A percentile compares a stretch with the other conserved stretches of the same genome.
phyloP scores from a whole-genome alignment of 2,888 invertebrate species.

The Ennomos fuscantarius region DNA sequence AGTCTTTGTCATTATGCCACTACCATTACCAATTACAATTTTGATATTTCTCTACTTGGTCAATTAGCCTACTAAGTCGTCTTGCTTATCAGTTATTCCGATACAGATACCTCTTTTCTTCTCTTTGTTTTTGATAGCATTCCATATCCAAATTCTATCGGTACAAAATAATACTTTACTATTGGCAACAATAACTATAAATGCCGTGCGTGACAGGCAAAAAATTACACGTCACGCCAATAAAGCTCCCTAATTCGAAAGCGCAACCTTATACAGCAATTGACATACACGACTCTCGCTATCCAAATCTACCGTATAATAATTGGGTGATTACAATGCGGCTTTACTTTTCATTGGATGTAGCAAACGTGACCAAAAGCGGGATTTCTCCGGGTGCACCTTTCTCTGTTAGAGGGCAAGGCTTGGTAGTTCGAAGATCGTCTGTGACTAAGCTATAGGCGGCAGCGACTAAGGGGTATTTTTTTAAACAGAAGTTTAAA shows the following conservation, averaged over 20 bases:
- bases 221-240: neutral
- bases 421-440: slow-evolving; percentile 67
- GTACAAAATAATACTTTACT: too few relatives aligned
- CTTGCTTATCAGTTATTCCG: too few relatives aligned
- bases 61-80: too few relatives aligned
- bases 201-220: too few relatives aligned
- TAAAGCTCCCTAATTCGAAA: slow-evolving; percentile 10
- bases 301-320: slow-evolving; percentile 1
- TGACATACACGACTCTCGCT: slow-evolving; percentile 3
- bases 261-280: neutral
- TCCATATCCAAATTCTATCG: too few relatives aligned
- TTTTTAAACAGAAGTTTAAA: too few relatives aligned
- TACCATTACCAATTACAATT: too few relatives aligned
- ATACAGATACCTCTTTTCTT: too few relatives aligned
- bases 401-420: slow-evolving; percentile 76
- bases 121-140: too few relatives aligned
- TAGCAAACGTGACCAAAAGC: slow-evolving; percentile 28
- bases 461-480: neutral
- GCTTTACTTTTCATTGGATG: slow-evolving; percentile 12
- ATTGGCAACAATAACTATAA: too few relatives aligned
- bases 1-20: too few relatives aligned
- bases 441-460: neutral
- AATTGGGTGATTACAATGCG: slow-evolving; percentile 9
- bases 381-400: slow-evolving; percentile 66
- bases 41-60: too few relatives aligned